A percentile compares a stretch with the other conserved stretches of the same genome.
phyloP scores from a whole-genome alignment of 2,113 vertebrate genomes.

The Equus przewalskii region DNA sequence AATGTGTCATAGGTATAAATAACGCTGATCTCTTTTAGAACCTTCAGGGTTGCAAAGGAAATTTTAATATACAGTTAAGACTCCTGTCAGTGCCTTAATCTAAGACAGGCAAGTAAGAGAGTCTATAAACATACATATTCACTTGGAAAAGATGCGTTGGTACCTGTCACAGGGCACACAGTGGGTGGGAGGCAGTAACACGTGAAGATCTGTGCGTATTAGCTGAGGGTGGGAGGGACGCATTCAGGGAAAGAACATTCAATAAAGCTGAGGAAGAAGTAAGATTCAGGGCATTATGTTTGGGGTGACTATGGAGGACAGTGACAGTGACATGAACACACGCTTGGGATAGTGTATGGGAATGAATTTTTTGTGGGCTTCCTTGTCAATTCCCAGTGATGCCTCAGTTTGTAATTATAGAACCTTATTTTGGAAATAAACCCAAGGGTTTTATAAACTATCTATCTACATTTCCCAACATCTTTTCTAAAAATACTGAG shows the following conservation, averaged over 20 bases:
- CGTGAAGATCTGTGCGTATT: background rate
- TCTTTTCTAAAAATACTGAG: slow-evolving; percentile 38
- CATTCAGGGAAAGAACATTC: background rate
- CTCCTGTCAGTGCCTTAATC: background rate
- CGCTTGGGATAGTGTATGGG: background rate
- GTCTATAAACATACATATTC: background rate
- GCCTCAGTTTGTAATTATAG: background rate
- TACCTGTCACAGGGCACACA: background rate
- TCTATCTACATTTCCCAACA: slow-evolving; percentile 48
- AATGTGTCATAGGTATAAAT: background rate
- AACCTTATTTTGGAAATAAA: background rate
- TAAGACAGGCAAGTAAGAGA: background rate
- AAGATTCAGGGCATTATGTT: background rate
- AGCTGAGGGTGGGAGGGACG: background rate
- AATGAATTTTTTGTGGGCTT: background rate
- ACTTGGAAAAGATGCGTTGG: background rate
- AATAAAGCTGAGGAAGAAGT: background rate
- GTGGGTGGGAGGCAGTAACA: accelerated
- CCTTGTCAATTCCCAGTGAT: background rate
- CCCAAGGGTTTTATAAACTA: slow-evolving; percentile 17
- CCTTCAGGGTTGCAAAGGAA: background rate
- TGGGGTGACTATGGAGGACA: background rate
- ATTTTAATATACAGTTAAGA: background rate
- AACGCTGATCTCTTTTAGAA: background rate
- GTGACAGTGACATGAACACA: background rate